Conservation (phyloP, 2,113 vertebrate species). For the Vidua macroura region DNA sequence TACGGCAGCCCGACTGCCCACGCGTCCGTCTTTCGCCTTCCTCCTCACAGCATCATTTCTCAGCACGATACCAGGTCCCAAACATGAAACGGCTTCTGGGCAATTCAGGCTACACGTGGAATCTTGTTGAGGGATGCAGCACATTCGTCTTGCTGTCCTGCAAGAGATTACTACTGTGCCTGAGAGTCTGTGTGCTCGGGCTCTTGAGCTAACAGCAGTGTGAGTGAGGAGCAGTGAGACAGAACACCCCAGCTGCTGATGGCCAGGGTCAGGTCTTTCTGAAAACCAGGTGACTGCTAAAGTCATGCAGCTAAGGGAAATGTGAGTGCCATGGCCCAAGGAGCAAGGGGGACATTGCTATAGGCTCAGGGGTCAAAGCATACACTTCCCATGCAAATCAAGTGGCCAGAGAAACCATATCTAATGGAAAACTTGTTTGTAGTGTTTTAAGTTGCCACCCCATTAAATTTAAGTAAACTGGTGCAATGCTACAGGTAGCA, state of each 20-base stretch:
- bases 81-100: accelerated
- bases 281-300: not conserved
- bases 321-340: not conserved
- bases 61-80: accelerated
- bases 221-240: not conserved
- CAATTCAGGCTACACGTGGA: not conserved
- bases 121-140: not conserved
- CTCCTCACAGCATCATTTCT: not conserved
- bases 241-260: accelerated
- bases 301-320: not conserved
- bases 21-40: accelerated
- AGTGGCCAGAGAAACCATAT: not conserved
- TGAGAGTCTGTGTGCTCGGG: not conserved
- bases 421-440: not conserved
- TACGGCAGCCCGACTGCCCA: not conserved
- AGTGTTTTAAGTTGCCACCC: not conserved
- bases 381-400: not conserved
- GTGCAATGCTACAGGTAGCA: not conserved
- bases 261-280: not conserved
- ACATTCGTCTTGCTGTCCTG: accelerated
- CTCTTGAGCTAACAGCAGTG: not conserved
- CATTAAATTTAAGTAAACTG: not conserved
- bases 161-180: not conserved
- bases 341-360: not conserved
- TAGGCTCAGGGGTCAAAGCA: not conserved